Percentiles rank a stretch among this genome's conserved stretches.
These are phyloP conservation scores for Mastomys coucha DNA, from an alignment of 2,113 vertebrate genomes.

Conservation along the genomic window DNA sequence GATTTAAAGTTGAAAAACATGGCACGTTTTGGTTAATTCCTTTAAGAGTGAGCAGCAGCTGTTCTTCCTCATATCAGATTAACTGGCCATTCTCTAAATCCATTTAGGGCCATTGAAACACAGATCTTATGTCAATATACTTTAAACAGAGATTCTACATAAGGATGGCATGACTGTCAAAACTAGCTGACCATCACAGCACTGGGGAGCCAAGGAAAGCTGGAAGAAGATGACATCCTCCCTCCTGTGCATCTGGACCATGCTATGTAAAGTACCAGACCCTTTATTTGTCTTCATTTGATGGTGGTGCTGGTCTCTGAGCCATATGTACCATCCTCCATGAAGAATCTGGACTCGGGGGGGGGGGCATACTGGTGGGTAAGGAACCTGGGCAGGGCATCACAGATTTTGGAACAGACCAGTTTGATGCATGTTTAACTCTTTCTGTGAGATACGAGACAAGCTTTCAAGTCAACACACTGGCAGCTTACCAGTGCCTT, in stretches of 20 bases:
- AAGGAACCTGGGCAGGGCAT: neutral
- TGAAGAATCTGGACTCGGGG: neutral
- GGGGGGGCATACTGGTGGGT: neutral
- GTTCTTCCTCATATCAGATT: conserved; percentile 67
- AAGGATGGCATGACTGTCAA: neutral
- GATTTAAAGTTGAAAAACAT: conserved; percentile 73
- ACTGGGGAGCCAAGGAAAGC: neutral
- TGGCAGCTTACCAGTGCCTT: conserved; percentile 42
- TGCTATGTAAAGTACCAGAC: neutral
- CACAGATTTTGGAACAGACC: neutral
- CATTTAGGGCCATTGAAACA: conserved; percentile 64
- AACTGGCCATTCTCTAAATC: conserved; percentile 68
- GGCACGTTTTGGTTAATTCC: conserved; percentile 63
- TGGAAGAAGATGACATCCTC: neutral
- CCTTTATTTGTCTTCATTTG: neutral
- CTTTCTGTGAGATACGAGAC: conserved; percentile 23
- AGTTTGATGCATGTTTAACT: neutral
- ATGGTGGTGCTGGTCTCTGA: neutral
- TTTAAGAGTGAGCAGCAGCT: conserved; percentile 54
- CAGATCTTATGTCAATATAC: conserved; percentile 63
- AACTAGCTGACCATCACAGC: neutral
- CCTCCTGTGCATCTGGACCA: neutral
- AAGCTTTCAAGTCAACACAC: conserved; percentile 25
- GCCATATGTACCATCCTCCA: too few species aligned
- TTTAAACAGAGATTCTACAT: conserved; percentile 59